Percentiles rank a stretch among this genome's conserved stretches.
Evolutionary conservation across 2,113 vertebrate genomes (phyloP).

Genomic region (Cranoglanis bouderius): DNA sequence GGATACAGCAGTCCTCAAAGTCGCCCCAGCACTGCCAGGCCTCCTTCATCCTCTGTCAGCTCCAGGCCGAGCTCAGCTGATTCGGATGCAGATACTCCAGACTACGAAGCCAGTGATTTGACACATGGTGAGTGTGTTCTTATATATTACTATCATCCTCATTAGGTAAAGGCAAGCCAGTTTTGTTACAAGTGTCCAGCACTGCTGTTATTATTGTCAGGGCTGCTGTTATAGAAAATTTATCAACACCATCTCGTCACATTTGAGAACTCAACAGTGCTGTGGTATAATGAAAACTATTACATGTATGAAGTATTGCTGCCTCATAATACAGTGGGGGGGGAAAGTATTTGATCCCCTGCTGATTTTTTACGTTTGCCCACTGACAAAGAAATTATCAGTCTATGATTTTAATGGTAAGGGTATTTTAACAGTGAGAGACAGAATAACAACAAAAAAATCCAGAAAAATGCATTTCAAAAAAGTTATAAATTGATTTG

Average conservation of each 20-base stretch:
- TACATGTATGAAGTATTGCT: background rate
- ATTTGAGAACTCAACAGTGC: background rate
- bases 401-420: no score
- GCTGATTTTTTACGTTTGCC: no score
- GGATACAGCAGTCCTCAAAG: conserved; percentile 44
- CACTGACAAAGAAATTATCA: no score
- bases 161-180: background rate
- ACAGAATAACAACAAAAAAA: no score
- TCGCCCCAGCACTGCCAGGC: conserved; percentile 55
- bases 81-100: conserved; percentile 59
- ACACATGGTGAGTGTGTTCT: conserved; percentile 79
- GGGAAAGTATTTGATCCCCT: no score
- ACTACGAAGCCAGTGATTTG: conserved; percentile 79
- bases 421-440: no score
- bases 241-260: background rate
- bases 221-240: background rate
- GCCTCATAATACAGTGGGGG: background rate
- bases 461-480: no score
- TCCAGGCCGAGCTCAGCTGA: conserved; percentile 64
- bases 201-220: background rate
- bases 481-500: no score
- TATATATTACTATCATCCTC: background rate
- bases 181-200: background rate
- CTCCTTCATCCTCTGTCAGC: conserved; percentile 28
- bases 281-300: background rate